Base-by-base conservation (phyloP, 2,888 invertebrate species). In the Acrobasis consociella region DNA sequence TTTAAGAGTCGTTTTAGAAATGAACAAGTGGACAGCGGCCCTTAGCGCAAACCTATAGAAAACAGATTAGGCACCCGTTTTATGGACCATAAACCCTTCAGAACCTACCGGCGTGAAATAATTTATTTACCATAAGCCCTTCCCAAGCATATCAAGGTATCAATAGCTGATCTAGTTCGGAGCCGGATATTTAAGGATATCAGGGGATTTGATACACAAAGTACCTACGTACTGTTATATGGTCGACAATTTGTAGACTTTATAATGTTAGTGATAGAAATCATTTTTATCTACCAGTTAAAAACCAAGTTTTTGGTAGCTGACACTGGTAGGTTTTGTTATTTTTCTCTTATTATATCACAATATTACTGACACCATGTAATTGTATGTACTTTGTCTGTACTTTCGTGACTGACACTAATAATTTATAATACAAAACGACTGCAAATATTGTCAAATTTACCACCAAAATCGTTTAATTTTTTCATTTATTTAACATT, bases 1-100 rank as follows among this genome's bases (percentile, higher is more conserved):
- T 2, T 31, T 31, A 31, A 31, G 31, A 31, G 31, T 31, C 31
- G 31, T 31, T 31, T 31, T 31, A 31, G 31, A 46, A 1, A 46
- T 46, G n/a, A 46, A 7, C 42, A n/a, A 5, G 46, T 46, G 42
- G 42, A 39, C 56, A 17, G 17, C 39, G 42, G 8, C 56, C 56
- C 56, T 56, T 11, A 42, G 10, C 56, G 42, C 55, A 55, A 39
- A 17, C 56, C 56, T 42, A 56, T 56, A 56, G 56, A 56, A 56
- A 56, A 56, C 56, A 56, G 56, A 56, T 56, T 56, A 56, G 56
- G 56, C 56, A 42, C 17, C 56, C 56, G 56, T 56, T 56, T 56
- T 56, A 42, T 56, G 56, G 56, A 10, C 56, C 56, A 56, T 56
- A 56, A 56, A 56, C 42, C 56, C 22, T 9, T 22, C 42, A 42